Evolutionary conservation across 2,797 vertebrate genomes (phyloP).

Genomic region (Rhabdophis nuchalis): DNA sequence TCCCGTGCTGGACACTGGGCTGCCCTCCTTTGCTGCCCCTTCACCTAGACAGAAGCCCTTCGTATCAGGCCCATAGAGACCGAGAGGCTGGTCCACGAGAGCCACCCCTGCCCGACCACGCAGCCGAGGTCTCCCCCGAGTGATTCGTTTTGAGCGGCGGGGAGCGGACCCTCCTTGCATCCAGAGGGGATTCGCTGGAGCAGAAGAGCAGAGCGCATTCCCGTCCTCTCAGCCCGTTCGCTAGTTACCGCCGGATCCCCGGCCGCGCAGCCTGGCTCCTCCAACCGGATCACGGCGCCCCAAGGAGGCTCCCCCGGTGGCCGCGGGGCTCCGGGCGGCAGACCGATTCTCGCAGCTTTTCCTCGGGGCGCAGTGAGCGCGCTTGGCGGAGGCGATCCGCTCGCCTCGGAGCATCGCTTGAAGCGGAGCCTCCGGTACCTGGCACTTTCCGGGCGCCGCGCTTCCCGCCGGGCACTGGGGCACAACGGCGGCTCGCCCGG

Average conservation of each 20-base stretch:
- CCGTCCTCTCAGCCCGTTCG: not conserved
- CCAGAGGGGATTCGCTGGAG: no score
- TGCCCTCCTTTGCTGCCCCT: not conserved
- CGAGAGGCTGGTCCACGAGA: no score
- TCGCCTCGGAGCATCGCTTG: not conserved
- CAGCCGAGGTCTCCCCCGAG: rapidly evolving
- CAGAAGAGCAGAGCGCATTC: not conserved
- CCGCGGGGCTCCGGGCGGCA: not conserved
- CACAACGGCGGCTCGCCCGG: not conserved
- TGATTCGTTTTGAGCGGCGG: not conserved
- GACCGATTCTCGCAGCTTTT: not conserved
- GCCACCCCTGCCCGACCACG: not conserved
- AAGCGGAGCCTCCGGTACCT: not conserved
- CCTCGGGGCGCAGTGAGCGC: not conserved
- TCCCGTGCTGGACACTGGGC: rapidly evolving
- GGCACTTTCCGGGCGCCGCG: not conserved
- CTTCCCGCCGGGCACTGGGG: not conserved
- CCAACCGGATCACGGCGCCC: not conserved
- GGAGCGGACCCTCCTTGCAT: not conserved
- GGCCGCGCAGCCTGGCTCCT: not conserved
- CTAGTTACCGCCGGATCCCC: not conserved
- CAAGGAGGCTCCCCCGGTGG: not conserved
- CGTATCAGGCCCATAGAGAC: not conserved
- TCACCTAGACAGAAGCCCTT: not conserved
- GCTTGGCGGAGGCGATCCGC: not conserved